Evolutionary conservation across 2,888 invertebrate species (phyloP).

Genomic region (Caenorhabditis sinica): DNA sequence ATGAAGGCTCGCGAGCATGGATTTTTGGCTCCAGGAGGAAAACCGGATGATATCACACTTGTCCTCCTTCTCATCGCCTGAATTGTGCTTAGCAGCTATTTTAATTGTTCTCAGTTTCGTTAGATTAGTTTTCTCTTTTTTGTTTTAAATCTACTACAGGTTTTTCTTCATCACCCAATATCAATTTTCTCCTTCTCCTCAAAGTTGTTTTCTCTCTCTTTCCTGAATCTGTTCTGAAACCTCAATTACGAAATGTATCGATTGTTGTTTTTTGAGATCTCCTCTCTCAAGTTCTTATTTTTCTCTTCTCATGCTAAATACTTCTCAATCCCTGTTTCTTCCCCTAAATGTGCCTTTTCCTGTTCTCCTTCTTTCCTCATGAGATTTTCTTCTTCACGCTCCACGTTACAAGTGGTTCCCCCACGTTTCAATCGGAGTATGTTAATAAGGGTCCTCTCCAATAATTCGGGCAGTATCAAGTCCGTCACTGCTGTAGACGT

Average conservation of each 20-base stretch:
- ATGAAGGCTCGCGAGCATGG: slow-evolving; percentile 94
- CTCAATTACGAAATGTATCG: slow-evolving; percentile 44
- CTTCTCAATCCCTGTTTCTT: slow-evolving; percentile 36
- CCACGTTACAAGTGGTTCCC: slow-evolving; percentile 47
- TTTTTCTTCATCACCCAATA: slow-evolving; percentile 30
- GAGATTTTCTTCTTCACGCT: slow-evolving; percentile 38
- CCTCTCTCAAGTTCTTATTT: slow-evolving; percentile 25
- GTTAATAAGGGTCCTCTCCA: slow-evolving; percentile 44
- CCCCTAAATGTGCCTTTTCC: slow-evolving; percentile 43
- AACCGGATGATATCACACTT: slow-evolving; percentile 99
- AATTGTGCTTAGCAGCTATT: slow-evolving; percentile 7
- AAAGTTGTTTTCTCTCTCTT: slow-evolving; percentile 3
- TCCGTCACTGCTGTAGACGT: slow-evolving; percentile 17
- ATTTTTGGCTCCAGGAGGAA: slow-evolving; percentile 93
- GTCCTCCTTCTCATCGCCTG: slow-evolving; percentile 91
- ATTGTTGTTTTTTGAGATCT: slow-evolving; percentile 49
- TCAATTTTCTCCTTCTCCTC: slow-evolving; percentile 37
- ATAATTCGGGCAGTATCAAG: slow-evolving; percentile 1
- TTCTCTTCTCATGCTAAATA: slow-evolving; percentile 4
- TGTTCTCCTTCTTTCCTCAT: slow-evolving; percentile 7
- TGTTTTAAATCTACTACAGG: slow-evolving; percentile 38
- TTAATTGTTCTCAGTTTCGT: slow-evolving; percentile 21
- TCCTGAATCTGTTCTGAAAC: slow-evolving; percentile 18
- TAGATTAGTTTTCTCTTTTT: slow-evolving; percentile 48
- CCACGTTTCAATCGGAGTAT: slow-evolving; percentile 61